These are phyloP conservation scores for Pseudococcus longispinus DNA, from an alignment of 2,888 invertebrate genomes.

Conservation along the genomic window DNA sequence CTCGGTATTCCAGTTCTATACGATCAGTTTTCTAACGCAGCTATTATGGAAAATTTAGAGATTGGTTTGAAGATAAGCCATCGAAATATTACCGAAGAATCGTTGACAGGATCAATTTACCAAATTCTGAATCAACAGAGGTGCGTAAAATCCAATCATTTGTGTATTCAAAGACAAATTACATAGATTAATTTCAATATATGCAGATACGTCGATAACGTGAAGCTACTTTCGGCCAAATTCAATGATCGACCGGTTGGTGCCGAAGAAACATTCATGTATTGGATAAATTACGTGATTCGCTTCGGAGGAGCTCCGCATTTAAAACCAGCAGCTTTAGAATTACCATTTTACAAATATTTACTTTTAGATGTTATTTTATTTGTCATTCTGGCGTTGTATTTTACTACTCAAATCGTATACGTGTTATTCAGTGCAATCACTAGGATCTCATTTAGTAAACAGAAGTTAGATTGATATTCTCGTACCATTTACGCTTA, in stretches of 20 bases:
- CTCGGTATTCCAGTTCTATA: conserved; percentile 59
- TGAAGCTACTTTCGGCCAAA: conserved; percentile 5
- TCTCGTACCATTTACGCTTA: background rate
- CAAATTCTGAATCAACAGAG: background rate
- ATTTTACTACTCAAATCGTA: background rate
- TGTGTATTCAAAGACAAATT: background rate
- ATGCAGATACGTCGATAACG: background rate
- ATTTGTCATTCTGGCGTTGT: background rate
- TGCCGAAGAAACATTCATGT: conserved; percentile 46
- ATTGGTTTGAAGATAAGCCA: conserved; percentile 10
- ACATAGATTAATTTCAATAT: background rate
- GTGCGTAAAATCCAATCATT: background rate
- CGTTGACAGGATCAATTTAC: background rate
- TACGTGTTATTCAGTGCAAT: background rate
- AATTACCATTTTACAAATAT: conserved; percentile 61
- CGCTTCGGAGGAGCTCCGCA: conserved; percentile 61
- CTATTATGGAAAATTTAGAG: conserved; percentile 14
- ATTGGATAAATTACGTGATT: conserved; percentile 51
- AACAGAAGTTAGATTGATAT: background rate
- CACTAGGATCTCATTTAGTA: background rate
- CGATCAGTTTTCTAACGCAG: conserved; percentile 57
- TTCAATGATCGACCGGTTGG: conserved; percentile 51
- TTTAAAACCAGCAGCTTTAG: conserved; percentile 60
- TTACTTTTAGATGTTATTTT: conserved; percentile 60
- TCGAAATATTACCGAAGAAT: conserved; percentile 20